Evolutionary conservation across 2,113 vertebrate species (phyloP), one percentile per base, ranked within the genome.

Genomic region (Coracopsis vasa): DNA sequence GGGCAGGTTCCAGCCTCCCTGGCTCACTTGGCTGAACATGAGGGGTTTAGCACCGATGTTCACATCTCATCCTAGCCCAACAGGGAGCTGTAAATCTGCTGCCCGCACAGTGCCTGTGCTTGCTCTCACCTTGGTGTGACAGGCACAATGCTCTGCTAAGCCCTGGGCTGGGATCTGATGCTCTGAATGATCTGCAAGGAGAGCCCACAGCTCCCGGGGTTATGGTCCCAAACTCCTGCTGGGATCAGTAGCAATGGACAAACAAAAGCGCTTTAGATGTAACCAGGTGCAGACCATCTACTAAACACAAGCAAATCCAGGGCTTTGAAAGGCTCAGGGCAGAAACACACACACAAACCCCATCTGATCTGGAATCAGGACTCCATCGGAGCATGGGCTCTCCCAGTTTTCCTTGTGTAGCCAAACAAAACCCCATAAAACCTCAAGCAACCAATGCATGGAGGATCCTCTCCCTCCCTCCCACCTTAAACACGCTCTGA

Each of bases 41-140:
- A 6, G 50, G 48, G 92, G 56, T 74, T 72, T 79, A 92, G 78
- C 94, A 54, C 74, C 0, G 13, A 87, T 92, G 88, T 64, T 67
- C 79, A 88, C 80, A 15, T 77, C 58, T 88, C 88, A 5, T 5
- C 86, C n/a, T 16, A 33, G 89, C 41, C 95, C 98, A 58, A 41
- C 98, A 98, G 48, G 9, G 88, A 98, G 75, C 98, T 98, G 98
- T 42, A 98, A 98, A 98, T 97, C 97, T 72, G 7, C 13, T 44
- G 56, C 28, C 60, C 60, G 47, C 6, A 1, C 12, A 3, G 39
- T 42, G 92, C 80, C 73, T 21, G 79, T 47, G 90, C 90, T 71
- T 23, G n/a, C 61, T 90, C 90, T 93, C 75, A 67, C 78, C 92
- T 77, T 7, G 1, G 23, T 65, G 35, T 8, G 69, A 20, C 4